Evolutionary conservation across 2,888 invertebrate species (phyloP), one percentile per base, ranked within the genome.

Genomic region (Agelastica alni): DNA sequence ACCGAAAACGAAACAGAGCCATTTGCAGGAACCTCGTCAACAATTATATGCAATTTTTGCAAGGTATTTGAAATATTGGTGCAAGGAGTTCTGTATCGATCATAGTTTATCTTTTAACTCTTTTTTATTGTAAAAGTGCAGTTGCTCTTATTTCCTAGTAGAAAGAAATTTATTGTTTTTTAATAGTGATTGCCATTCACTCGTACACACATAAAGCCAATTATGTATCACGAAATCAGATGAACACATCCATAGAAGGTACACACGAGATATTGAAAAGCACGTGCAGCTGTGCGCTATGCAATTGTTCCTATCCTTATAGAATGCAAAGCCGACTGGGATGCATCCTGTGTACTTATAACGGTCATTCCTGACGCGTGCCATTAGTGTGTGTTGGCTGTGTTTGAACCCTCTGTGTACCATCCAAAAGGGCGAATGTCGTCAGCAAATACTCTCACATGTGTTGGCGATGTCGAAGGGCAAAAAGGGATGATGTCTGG

Each of bases 251-350:
- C 10, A 18, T n/a, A 16, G n/a, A 36, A 4, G n/a, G n/a, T n/a
- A n/a, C n/a, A n/a, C n/a, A n/a, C n/a, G n/a, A n/a, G n/a, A 17
- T 6, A 30, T 13, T 39, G 17, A 30, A 48, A 37, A 69, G 65
- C 71, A 69, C 71, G 70, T 69, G 71, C 71, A 71, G 71, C 70
- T 71, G 71, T 67, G 66, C 68, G 69, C 70, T 70, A 68, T 66
- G 67, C 70, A 66, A 69, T 69, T 70, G 66, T 67, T 65, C 66
- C 62, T 49, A 20, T 45, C 34, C 45, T 36, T 17, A 16, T 16
- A 36, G 36, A 36, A 36, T 36, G 36, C 36, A 36, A 34, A 30
- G 48, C 52, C 57, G 58, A 54, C 61, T 59, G 37, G 64, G 62
- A 67, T 67, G 67, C 64, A 67, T 68, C 67, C 67, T 65, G 67